These are phyloP conservation scores for Mirounga angustirostris DNA, from an alignment of 2,113 vertebrate genomes.

Conservation along the genomic window DNA sequence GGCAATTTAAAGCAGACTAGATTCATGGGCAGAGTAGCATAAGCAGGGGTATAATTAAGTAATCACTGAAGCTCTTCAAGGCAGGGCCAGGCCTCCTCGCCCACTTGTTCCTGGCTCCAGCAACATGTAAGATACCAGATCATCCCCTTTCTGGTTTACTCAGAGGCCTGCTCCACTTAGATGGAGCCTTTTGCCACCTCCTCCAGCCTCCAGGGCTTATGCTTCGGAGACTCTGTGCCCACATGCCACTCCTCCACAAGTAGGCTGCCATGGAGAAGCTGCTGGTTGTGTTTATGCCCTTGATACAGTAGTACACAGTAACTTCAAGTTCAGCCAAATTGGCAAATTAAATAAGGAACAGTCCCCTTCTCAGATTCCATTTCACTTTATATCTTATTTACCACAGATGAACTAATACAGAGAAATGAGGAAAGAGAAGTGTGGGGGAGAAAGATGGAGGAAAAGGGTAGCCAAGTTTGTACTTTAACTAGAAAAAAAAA, in stretches of 20 bases:
- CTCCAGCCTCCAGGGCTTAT: not conserved
- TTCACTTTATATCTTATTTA: not conserved
- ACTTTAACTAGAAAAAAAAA: not conserved
- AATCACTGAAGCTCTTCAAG: conserved; percentile 33
- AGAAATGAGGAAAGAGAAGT: not conserved
- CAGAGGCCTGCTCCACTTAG: not conserved
- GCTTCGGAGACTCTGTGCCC: not conserved
- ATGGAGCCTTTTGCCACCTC: not conserved
- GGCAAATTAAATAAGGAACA: not conserved
- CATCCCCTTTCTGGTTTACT: not conserved
- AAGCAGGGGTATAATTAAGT: conserved; percentile 1
- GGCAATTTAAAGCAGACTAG: not conserved
- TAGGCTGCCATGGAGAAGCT: not conserved
- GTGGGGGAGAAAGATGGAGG: not conserved
- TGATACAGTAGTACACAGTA: fast-evolving
- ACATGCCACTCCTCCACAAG: not conserved
- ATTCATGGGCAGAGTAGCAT: not conserved
- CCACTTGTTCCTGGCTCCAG: not conserved
- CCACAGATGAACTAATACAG: not conserved
- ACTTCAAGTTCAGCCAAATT: not conserved
- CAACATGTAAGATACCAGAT: not conserved
- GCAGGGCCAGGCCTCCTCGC: not conserved
- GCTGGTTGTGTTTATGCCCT: not conserved
- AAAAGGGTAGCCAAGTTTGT: not conserved
- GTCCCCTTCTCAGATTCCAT: not conserved